These are phyloP conservation scores for Azorinus chamasolen DNA, from an alignment of 2,888 invertebrate species.

Conservation along the genomic window DNA sequence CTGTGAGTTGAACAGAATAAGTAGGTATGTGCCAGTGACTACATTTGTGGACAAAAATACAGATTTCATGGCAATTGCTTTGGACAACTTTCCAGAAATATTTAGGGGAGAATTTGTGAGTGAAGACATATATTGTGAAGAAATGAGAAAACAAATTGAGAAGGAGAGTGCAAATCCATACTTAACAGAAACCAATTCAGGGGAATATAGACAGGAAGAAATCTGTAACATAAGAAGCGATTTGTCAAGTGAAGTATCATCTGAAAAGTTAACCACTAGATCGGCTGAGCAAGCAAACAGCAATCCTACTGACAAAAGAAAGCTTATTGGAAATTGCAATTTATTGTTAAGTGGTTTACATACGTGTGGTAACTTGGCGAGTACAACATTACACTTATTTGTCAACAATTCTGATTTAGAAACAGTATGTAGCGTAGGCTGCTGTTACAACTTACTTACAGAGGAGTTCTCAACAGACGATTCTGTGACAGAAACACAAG, in stretches of 20 bases:
- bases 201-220: neutral
- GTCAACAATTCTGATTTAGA: constrained; percentile 87
- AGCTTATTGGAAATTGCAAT: neutral
- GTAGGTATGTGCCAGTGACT: constrained; percentile 71
- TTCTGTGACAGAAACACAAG: no score
- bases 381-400: constrained; percentile 91
- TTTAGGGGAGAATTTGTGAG: neutral
- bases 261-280: neutral
- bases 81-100: constrained; percentile 36
- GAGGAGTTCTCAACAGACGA: constrained; percentile 69
- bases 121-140: neutral
- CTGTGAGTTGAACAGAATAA: neutral
- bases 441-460: constrained; percentile 94
- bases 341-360: constrained; percentile 91
- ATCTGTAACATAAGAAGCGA: neutral
- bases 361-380: constrained; percentile 94
- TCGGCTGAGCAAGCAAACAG: neutral
- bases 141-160: no score
- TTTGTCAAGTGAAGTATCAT: neutral
- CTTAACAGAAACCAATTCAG: no score
- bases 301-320: neutral
- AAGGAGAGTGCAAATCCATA: no score
- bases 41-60: constrained; percentile 70
- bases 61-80: constrained; percentile 64
- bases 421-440: constrained; percentile 93